Base-by-base conservation (phyloP, 2,113 vertebrate species). In the Nematolebias whitei region DNA sequence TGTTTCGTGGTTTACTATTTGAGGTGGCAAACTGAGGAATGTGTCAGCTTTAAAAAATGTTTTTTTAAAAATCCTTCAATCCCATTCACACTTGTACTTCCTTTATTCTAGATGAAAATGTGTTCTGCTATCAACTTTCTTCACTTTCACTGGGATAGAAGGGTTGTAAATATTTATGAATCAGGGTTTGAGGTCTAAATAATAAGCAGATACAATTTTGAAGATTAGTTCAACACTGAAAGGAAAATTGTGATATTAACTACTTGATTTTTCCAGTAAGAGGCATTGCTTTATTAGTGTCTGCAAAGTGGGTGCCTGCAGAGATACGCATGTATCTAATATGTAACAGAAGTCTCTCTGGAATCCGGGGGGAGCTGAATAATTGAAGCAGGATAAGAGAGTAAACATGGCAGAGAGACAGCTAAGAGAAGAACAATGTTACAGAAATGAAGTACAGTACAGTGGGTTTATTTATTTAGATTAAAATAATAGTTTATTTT, bases 1-100 rank as follows among this genome's bases (percentile, higher is more conserved):
- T 62, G 57, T 35, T 54, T 20, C n/a, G 13, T 49, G 65, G 44
- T 18, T 10, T 52, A 45, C 14, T 24, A 69, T 80, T 2, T 15
- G n/a, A 67, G 63, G 56, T 68, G 78, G 77, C 62, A 71, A 56
- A 50, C 24, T 24, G 32, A 40, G 52, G 44, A 47, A 35, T 26
- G 39, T 52, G 47, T 47, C 64, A 47, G 35, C 32, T 29, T 29
- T 29, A 29, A 29, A 29, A 29, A n/a, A n/a, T n/a, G n/a, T n/a
- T 29, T 29, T 29, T 29, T 29, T 29, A 29, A 29, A 5, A 35
- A 35, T 35, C 26, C 7, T 29, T 29, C 4, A 35, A 35, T 8
- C 32, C 32, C 32, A 35, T 8, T 35, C 32, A 35, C 9, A 35
- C 32, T 35, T 35, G 32, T 35, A 35, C 32, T 35, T 35, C 9